Evolutionary conservation across 2,888 invertebrate species (phyloP).

Genomic region (Amphipyra tragopoginis): DNA sequence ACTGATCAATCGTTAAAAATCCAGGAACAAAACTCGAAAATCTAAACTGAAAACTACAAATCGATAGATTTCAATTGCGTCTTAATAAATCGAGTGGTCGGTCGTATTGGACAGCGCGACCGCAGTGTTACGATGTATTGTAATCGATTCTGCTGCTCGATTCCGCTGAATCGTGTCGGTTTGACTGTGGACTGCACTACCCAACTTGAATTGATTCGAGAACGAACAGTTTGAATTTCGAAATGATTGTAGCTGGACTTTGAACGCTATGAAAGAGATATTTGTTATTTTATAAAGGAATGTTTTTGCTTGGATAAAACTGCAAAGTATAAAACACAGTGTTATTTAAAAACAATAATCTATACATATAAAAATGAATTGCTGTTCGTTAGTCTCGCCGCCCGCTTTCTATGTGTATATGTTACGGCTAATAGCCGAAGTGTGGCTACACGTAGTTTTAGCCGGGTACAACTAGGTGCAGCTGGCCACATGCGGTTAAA

Average conservation of each 20-base stretch:
- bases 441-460: too few relatives aligned
- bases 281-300: not conserved
- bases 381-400: too few relatives aligned
- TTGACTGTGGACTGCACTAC: slow-evolving; percentile 42
- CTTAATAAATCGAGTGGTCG: slow-evolving; percentile 62
- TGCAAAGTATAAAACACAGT: not conserved
- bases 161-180: slow-evolving; percentile 59
- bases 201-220: slow-evolving; percentile 37
- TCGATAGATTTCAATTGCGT: slow-evolving; percentile 59
- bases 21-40: slow-evolving; percentile 14
- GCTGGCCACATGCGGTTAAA: too few relatives aligned
- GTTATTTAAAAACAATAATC: not conserved
- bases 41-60: slow-evolving; percentile 47
- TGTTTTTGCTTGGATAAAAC: not conserved
- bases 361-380: too few relatives aligned
- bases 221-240: slow-evolving; percentile 34
- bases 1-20: slow-evolving; percentile 1
- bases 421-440: too few relatives aligned
- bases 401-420: too few relatives aligned
- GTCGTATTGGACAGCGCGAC: slow-evolving; percentile 56
- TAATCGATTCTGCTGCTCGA: slow-evolving; percentile 66
- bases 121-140: slow-evolving; percentile 60
- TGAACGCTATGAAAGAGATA: not conserved
- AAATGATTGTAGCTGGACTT: slow-evolving; percentile 23
- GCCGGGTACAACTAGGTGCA: too few relatives aligned